Base-by-base conservation (phyloP, 2,888 invertebrate species). In the Drosophila antonietae region DNA sequence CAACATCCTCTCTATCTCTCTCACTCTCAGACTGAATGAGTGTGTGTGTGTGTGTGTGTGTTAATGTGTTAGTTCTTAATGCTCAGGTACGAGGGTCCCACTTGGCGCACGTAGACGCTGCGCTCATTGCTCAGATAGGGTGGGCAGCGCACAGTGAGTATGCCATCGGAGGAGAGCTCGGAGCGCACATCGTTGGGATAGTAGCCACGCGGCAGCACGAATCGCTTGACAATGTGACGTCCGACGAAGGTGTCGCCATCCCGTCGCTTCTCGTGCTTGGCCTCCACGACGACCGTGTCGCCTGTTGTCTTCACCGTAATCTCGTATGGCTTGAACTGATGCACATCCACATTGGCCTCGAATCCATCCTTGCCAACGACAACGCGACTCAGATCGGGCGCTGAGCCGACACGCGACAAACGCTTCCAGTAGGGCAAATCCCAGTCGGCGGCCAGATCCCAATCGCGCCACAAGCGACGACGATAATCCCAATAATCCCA, bases 211-310 rank as follows among this genome's bases (percentile, higher is more conserved):
- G 96, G 96, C 47, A 96, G 93, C 81, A 95, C 93, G 90, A 96
- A 96, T 52, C 94, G 94, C 73, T 97, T 94, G 3, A 94, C 95
- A 91, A 97, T 97, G 91, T 97, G 97, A 20, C 97, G 94, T 7
- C 97, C 96, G 61, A 97, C 95, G 91, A 93, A 95, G 0, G 96
- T 96, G 81, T 95, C 95, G 43, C 95, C 95, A 75, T 96, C 96
- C n/a, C 94, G 93, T 75, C 94, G 94, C 79, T 95, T 95, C 87
- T 95, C 95, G 87, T 96, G 95, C 83, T 95, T 95, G 8, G 95
- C 96, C 89, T 96, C 95, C n/a, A 95, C 94, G 4, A 95, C 91
- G 10, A 96, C 94, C 46, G 93, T 93, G 79, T 94, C 94, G 71
- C 95, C 94, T 76, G 94, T 93, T 62, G 95, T 94, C 93, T 96